Conservation (phyloP, 2,113 vertebrate genomes). For the Nothobranchius furzeri region DNA sequence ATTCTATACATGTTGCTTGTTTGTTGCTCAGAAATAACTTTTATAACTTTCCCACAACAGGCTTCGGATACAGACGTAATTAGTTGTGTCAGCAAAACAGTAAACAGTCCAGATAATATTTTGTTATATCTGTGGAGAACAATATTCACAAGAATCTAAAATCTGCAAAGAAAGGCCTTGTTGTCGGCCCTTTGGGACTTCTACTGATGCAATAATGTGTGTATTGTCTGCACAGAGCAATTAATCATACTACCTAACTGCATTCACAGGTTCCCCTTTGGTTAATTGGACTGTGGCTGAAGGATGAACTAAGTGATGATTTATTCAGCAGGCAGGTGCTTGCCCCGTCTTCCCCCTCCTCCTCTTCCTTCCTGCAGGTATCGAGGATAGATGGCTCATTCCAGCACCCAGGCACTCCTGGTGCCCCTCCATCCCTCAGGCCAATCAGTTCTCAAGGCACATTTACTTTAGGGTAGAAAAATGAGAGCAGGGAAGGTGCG, state of each 20-base stretch:
- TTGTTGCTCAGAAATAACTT: constrained; percentile 2
- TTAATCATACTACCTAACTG: constrained; percentile 71
- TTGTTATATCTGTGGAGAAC: constrained; percentile 24
- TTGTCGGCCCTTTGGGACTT: constrained; percentile 50
- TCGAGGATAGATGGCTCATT: constrained; percentile 57
- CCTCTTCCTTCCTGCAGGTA: constrained; percentile 26
- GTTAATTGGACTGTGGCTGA: constrained; percentile 75
- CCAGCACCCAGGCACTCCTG: constrained; percentile 31
- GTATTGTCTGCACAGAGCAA: constrained; percentile 63
- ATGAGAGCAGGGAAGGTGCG: constrained; percentile 35
- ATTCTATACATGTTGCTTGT: constrained; percentile 7
- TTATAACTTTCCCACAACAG: background rate
- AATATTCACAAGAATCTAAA: constrained; percentile 39
- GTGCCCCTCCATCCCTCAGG: constrained; percentile 53
- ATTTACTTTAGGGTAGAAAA: constrained; percentile 44
- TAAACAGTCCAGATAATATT: constrained; percentile 18
- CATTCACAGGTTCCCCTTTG: constrained; percentile 64
- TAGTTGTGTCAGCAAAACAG: constrained; percentile 35
- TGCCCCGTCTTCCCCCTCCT: constrained; percentile 7
- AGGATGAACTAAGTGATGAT: constrained; percentile 68
- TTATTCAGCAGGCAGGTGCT: constrained; percentile 66
- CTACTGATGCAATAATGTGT: constrained; percentile 30
- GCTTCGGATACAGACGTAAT: constrained; percentile 21
- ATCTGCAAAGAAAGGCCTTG: constrained; percentile 40
- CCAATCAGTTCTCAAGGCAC: constrained; percentile 43